Conservation (phyloP, 2,797 vertebrate genomes). For the Glyptemys insculpta region DNA sequence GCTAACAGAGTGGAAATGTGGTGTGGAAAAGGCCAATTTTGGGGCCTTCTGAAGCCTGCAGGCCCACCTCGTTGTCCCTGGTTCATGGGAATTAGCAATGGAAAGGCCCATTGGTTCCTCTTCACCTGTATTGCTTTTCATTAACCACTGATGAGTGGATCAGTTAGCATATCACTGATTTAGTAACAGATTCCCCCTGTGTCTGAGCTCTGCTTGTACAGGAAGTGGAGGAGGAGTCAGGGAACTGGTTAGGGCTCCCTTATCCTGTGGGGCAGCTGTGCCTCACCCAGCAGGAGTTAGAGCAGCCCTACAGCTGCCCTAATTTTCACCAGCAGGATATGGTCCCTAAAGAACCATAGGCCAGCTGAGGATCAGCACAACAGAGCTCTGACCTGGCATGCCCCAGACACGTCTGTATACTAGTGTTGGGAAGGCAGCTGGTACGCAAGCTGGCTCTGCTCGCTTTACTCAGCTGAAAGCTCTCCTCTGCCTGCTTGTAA, state of each 20-base stretch:
- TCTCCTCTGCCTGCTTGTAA: neutral
- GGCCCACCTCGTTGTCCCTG: neutral
- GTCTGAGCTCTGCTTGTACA: neutral
- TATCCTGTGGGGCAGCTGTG: neutral
- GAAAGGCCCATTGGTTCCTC: accelerated
- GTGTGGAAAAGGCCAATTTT: neutral
- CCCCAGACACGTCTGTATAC: accelerated
- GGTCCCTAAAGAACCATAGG: neutral
- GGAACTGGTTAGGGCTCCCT: neutral
- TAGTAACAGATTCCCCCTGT: neutral
- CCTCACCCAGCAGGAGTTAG: neutral
- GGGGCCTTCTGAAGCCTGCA: neutral
- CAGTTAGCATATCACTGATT: neutral
- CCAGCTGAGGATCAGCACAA: neutral
- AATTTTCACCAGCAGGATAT: neutral
- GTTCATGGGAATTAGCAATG: neutral
- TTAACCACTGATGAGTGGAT: neutral
- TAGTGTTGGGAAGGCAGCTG: neutral
- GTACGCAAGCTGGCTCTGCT: neutral
- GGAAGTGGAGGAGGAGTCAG: neutral
- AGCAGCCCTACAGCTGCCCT: neutral
- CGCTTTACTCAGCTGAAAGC: neutral
- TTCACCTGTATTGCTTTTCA: neutral
- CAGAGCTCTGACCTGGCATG: neutral
- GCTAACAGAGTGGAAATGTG: neutral